A percentile compares a stretch with the other conserved stretches of the same genome.
phyloP scores from a whole-genome alignment of 37 sponge, comb jelly and placozoan genomes.

The Cladorhizidae sp. region DNA sequence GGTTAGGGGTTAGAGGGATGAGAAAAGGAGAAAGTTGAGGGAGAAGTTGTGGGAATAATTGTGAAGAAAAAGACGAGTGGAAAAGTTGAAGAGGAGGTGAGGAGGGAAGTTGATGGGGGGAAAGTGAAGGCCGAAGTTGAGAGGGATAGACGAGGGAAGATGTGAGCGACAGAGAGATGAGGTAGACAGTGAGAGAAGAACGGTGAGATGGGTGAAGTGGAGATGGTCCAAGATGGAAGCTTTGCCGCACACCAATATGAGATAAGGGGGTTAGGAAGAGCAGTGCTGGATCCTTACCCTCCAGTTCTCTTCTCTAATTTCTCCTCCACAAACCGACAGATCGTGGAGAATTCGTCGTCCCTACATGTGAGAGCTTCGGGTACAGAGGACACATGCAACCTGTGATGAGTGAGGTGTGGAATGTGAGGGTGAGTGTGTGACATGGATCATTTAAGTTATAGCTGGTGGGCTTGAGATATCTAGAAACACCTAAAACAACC shows the following conservation, averaged over 20 bases:
- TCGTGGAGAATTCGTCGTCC: conserved; percentile 78
- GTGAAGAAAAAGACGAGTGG: neutral
- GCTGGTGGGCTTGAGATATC: no score
- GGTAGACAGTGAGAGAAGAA: neutral
- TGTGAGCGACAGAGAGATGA: neutral
- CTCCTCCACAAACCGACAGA: conserved; percentile 82
- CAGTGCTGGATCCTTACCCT: no score
- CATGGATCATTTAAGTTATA: no score
- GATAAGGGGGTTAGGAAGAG: neutral
- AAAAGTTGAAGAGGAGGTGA: neutral
- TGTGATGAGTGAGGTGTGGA: neutral
- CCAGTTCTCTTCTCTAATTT: conserved; percentile 74
- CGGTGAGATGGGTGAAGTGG: neutral
- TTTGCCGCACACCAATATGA: neutral
- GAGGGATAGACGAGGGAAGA: neutral
- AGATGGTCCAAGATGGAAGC: no score
- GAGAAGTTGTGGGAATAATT: neutral
- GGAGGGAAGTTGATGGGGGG: neutral
- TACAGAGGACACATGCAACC: conserved; percentile 82
- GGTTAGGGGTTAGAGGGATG: neutral
- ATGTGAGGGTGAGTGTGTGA: no score
- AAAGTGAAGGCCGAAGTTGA: neutral
- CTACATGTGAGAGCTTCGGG: conserved; percentile 88
- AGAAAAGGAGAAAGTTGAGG: conserved; percentile 2
- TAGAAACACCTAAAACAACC: neutral